Evolutionary conservation across 53 echinoderm and acorn worm genomes (phyloP).

Genomic region (Echinarachnius parma): DNA sequence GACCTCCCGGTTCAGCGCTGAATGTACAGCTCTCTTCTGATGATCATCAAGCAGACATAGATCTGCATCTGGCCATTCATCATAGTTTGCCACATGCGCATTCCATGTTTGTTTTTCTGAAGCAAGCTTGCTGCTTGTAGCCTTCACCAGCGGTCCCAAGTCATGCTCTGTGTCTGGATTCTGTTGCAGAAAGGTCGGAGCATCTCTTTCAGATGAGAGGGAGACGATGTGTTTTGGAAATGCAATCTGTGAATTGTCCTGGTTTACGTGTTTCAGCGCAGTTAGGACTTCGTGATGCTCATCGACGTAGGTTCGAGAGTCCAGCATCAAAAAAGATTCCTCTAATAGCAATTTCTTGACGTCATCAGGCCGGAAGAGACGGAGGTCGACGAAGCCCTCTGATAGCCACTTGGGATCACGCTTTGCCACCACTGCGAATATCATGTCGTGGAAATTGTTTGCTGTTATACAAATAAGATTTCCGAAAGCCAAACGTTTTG

Average conservation of each 20-base stretch:
- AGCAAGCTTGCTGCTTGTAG: background rate
- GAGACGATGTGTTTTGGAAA: conserved; percentile 65
- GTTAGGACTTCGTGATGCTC: conserved; percentile 72
- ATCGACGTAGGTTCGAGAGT: conserved; percentile 79
- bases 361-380: conserved; percentile 36
- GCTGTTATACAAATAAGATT: conserved; percentile 74
- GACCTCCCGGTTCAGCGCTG: conserved; percentile 67
- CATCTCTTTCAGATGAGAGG: conserved; percentile 3
- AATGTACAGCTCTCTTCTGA: conserved; percentile 62
- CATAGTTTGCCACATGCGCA: conserved; percentile 7
- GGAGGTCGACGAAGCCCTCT: conserved; percentile 56
- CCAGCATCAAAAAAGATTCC: conserved; percentile 64
- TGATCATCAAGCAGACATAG: conserved; percentile 53
- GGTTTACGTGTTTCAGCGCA: conserved; percentile 60
- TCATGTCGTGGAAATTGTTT: conserved; percentile 51
- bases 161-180: conserved; percentile 47
- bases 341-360: conserved; percentile 7
- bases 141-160: conserved; percentile 27
- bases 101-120: conserved; percentile 7
- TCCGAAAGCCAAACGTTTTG: conserved; percentile 59
- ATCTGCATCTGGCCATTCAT: conserved; percentile 60
- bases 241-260: conserved; percentile 45
- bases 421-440: conserved; percentile 68
- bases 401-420: conserved; percentile 48
- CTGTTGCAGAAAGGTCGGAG: conserved; percentile 38